phyloP scores from a whole-genome alignment of 2,888 invertebrate species.

The Tetranychus piercei region DNA sequence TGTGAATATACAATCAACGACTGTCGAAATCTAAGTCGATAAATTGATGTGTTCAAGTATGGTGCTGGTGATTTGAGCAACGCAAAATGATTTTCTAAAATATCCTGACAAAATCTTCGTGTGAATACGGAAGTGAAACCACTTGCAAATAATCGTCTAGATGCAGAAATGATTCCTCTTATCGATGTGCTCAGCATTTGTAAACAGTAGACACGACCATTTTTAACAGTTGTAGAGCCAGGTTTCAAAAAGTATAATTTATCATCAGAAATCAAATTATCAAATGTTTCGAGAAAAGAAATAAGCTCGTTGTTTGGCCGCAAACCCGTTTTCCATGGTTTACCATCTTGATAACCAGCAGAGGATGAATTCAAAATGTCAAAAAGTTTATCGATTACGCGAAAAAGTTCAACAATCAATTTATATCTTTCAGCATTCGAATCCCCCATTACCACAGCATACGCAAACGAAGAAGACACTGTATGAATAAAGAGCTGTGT shows the following conservation, averaged over 20 bases:
- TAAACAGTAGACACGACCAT: background rate
- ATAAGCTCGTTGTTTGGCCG: background rate
- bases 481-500: background rate
- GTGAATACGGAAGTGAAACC: background rate
- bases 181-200: background rate
- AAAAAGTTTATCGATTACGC: background rate
- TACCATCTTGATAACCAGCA: background rate
- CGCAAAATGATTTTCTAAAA: background rate
- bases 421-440: background rate
- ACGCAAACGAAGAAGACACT: background rate
- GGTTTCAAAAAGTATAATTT: background rate
- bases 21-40: background rate
- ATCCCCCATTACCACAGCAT: background rate
- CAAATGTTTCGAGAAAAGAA: background rate
- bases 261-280: background rate
- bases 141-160: background rate
- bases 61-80: background rate
- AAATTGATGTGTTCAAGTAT: background rate
- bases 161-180: background rate
- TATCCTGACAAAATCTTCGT: background rate
- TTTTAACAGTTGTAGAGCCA: background rate
- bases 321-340: background rate
- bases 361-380: background rate
- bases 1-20: background rate
- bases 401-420: background rate